Evolutionary conservation across 64 coral and sea anemone species (phyloP).

Genomic region (Platygyra sinensis): DNA sequence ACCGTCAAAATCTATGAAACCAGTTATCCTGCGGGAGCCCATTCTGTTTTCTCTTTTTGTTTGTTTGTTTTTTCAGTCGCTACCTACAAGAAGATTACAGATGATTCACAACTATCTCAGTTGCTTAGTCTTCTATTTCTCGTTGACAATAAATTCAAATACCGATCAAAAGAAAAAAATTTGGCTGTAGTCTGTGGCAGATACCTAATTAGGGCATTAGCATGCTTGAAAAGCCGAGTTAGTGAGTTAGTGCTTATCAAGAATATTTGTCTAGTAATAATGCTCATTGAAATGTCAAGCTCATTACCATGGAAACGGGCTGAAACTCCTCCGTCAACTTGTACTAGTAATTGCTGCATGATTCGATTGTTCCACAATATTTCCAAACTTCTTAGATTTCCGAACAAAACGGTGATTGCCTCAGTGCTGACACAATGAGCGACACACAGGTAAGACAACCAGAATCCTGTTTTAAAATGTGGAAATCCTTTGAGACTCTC

Average conservation of each 20-base stretch:
- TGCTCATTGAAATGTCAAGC: background rate
- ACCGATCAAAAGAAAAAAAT: no score
- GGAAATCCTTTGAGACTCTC: constrained; percentile 15
- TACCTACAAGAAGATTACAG: no score
- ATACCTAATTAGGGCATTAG: no score
- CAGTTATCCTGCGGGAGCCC: no score
- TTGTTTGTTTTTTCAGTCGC: no score
- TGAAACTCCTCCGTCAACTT: background rate
- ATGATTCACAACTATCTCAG: no score
- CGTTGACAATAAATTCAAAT: no score
- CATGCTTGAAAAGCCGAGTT: no score
- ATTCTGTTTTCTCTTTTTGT: no score
- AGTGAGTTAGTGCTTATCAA: background rate
- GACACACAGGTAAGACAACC: constrained; percentile 1
- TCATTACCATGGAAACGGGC: constrained; percentile 38
- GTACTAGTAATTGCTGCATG: background rate
- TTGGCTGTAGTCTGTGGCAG: no score
- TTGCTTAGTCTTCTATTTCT: no score
- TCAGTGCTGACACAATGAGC: background rate
- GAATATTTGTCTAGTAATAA: background rate
- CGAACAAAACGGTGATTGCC: background rate
- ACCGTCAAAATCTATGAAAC: no score
- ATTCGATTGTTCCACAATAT: background rate
- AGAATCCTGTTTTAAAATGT: background rate
- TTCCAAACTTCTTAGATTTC: background rate